phyloP scores from a whole-genome alignment of 2,797 vertebrate species.

The Kryptolebias ocellatus region DNA sequence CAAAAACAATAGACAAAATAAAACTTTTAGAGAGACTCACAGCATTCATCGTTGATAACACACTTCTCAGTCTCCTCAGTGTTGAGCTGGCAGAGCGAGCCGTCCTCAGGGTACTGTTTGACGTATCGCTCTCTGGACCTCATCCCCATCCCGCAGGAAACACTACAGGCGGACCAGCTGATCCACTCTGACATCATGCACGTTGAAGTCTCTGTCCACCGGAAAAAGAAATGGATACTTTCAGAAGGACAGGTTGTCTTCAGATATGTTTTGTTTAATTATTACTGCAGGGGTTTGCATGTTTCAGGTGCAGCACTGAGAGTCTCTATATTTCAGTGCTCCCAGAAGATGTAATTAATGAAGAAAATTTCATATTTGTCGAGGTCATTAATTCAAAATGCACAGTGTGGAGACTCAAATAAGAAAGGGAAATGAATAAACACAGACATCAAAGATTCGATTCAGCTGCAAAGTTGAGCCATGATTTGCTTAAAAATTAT shows the following conservation, averaged over 20 bases:
- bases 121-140: conserved; percentile 94
- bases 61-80: conserved; percentile 96
- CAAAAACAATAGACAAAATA: not conserved
- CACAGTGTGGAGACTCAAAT: too few relatives aligned
- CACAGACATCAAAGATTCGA: too few relatives aligned
- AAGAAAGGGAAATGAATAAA: too few relatives aligned
- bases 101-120: conserved; percentile 95
- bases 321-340: not conserved
- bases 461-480: too few relatives aligned
- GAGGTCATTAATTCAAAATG: too few relatives aligned
- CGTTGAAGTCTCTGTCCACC: conserved; percentile 84
- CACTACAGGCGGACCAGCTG: conserved; percentile 95
- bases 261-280: not conserved
- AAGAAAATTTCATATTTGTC: not conserved
- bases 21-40: conserved; percentile 81
- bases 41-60: conserved; percentile 92
- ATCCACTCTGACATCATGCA: conserved; percentile 99
- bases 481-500: not conserved
- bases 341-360: not conserved
- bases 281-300: not conserved
- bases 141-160: conserved; percentile 92
- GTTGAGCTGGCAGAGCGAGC: conserved; percentile 91
- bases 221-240: not conserved
- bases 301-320: not conserved
- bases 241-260: not conserved